Base-by-base conservation (phyloP, 2,797 vertebrate genomes). In the Falco columbarius region DNA sequence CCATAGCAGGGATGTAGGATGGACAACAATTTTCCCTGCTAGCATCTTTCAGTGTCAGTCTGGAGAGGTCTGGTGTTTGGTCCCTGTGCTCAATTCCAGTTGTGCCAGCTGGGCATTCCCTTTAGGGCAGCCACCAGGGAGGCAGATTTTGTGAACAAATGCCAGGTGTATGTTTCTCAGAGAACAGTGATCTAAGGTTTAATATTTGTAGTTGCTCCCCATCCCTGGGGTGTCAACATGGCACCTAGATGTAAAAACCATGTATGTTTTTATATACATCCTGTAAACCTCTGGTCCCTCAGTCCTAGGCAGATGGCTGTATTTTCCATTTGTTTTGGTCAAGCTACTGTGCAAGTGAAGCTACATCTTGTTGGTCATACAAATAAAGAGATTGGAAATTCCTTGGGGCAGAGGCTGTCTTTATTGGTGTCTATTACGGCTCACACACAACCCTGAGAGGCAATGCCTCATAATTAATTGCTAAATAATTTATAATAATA, bases 401-500 rank as follows among this genome's bases (percentile, higher is more conserved):
- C 46, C 67, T 74, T 56, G 26, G 49, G 72, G 71, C 79, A 86
- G 63, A 86, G 49, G n/a, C 74, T 89, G 26, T 73, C 83, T 85
- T 63, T 61, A 34, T 7, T 54, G 49, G 30, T 92, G 81, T 51
- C 61, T 90, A 0, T 82, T 91, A 68, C 40, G 87, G 49, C 46
- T 92, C 46, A 54, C 19, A 19, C 36, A 65, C 18, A 68, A 46
- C 38, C 88, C 86, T 93, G 54, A 65, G 84, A 95, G 68, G 79
- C 46, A 83, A 66, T 71, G 56, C 65, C 56, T 95, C 68, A 81
- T 87, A 90, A 96, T 96, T 97, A 96, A 93, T 94, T 11, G 0
- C 56, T 95, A 91, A 95, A 97, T 93, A 94, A 96, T 96, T 96
- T 94, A 94, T 95, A 89, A 89, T 30, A 87, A 82, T 63, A 89